Conservation (phyloP, 2,797 vertebrate genomes). For the Aeoliscus strigatus region DNA sequence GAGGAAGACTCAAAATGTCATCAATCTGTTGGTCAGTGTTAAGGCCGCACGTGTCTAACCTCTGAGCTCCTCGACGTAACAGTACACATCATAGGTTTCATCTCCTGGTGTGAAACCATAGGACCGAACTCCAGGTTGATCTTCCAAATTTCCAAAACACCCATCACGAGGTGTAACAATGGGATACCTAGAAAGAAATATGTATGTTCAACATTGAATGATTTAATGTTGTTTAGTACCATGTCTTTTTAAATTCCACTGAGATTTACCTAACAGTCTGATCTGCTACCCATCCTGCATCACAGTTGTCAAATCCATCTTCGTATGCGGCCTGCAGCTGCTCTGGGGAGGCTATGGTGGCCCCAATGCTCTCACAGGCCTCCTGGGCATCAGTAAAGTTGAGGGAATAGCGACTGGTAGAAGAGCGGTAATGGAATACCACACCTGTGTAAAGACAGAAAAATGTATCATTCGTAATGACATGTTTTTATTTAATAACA, state of each 20-base stretch:
- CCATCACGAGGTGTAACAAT: constrained; percentile 80
- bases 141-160: constrained; percentile 83
- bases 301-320: constrained; percentile 88
- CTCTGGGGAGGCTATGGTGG: constrained; percentile 78
- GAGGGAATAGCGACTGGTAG: constrained; percentile 78
- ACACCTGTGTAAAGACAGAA: constrained; percentile 70
- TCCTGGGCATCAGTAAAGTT: constrained; percentile 83
- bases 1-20: too few relatives aligned
- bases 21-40: too few relatives aligned
- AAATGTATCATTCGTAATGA: background rate
- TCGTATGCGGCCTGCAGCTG: constrained; percentile 88
- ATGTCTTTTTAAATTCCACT: background rate
- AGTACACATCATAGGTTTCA: constrained; percentile 91
- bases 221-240: background rate
- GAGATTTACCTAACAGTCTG: constrained; percentile 88
- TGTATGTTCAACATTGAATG: background rate
- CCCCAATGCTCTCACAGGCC: constrained; percentile 79
- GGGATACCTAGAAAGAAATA: constrained; percentile 79
- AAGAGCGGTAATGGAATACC: constrained; percentile 87
- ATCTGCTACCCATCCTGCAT: constrained; percentile 92
- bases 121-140: constrained; percentile 81
- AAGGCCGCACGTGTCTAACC: too few relatives aligned
- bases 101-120: constrained; percentile 83
- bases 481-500: background rate
- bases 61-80: constrained; percentile 80